Evolutionary conservation across 2,113 vertebrate species (phyloP).

Genomic region (Cyanistes caeruleus): DNA sequence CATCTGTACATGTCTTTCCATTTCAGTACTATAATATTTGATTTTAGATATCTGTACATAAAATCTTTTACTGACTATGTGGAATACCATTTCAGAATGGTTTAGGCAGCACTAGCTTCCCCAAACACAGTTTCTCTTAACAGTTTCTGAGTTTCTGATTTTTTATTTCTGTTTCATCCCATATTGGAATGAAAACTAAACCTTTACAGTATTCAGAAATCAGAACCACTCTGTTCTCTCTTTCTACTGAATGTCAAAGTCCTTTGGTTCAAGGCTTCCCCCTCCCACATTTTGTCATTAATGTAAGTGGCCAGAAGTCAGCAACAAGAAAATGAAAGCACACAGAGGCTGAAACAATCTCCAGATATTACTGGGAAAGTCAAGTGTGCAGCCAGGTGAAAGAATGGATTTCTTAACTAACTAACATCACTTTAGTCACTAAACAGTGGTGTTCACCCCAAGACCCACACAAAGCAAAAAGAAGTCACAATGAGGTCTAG

Average conservation of each 20-base stretch:
- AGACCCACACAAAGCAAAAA: neutral
- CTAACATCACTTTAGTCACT: neutral
- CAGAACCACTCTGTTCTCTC: neutral
- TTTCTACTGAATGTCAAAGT: neutral
- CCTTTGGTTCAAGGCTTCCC: neutral
- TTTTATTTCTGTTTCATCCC: neutral
- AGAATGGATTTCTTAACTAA: neutral
- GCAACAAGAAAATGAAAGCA: neutral
- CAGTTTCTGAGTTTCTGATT: neutral
- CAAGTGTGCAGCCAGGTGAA: neutral
- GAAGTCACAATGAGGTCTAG: neutral
- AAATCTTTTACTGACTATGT: neutral
- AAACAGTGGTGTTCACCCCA: neutral
- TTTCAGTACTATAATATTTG: neutral
- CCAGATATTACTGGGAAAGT: neutral
- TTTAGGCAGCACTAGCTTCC: neutral
- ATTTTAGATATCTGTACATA: neutral
- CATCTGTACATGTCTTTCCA: neutral
- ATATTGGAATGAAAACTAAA: neutral
- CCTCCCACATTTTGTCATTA: neutral
- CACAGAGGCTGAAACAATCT: neutral
- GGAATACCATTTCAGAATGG: neutral
- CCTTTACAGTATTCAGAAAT: neutral
- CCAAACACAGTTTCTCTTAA: neutral
- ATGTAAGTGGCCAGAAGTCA: neutral